Conservation (phyloP, 2,888 invertebrate species). For the Trimorus sp. region DNA sequence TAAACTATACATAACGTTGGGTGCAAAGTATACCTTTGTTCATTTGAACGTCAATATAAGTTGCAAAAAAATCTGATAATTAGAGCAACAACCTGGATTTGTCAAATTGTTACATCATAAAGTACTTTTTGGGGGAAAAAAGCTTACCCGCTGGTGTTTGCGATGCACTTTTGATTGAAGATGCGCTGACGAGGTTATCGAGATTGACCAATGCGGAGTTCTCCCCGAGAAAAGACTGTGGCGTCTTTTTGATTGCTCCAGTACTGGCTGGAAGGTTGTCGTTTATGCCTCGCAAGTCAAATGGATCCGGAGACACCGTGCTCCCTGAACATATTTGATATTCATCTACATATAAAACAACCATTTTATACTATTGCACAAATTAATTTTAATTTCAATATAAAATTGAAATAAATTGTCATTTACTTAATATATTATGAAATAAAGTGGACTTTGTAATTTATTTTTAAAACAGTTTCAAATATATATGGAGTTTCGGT, state of each 20-base stretch:
- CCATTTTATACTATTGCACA: too few relatives aligned
- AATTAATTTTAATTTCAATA: too few relatives aligned
- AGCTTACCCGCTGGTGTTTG: slow-evolving; percentile 82
- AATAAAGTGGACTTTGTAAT: too few relatives aligned
- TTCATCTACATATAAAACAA: too few relatives aligned
- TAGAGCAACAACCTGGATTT: not conserved
- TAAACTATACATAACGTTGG: too few relatives aligned
- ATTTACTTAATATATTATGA: too few relatives aligned
- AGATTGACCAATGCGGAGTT: slow-evolving; percentile 98
- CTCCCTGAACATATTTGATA: slow-evolving; percentile 71
- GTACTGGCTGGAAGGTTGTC: slow-evolving; percentile 83
- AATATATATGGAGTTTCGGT: too few relatives aligned
- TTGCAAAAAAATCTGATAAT: too few relatives aligned
- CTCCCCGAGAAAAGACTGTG: slow-evolving; percentile 97
- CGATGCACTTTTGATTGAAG: slow-evolving; percentile 79
- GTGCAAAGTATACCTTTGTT: not conserved
- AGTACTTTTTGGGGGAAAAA: slow-evolving; percentile 5
- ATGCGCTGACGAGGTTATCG: slow-evolving; percentile 93
- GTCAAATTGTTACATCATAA: not conserved
- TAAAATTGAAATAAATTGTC: too few relatives aligned
- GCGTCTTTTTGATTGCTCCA: slow-evolving; percentile 91
- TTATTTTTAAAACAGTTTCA: too few relatives aligned
- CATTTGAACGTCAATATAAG: not conserved
- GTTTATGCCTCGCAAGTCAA: slow-evolving; percentile 86
- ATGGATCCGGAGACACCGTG: slow-evolving; percentile 85